Evolutionary conservation across 1,140 invertebrate species (phyloP), one percentile per base, ranked within the genome.

Genomic region (Lasaia peninsularis): DNA sequence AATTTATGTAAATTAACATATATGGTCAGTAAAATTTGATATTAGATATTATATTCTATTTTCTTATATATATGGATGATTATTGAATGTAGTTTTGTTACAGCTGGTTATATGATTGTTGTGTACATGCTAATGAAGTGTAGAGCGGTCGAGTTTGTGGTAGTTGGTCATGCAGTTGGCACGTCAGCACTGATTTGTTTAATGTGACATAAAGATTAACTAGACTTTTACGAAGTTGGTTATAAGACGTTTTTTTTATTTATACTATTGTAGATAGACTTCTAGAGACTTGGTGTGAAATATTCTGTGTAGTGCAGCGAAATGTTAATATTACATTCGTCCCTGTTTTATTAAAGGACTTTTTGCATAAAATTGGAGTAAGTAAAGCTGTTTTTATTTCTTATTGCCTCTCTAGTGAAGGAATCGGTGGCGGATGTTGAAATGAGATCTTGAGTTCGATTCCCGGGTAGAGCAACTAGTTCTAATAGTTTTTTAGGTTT

Each of bases 141-240:
- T 78, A 80, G 78, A 79, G 74, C 67, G 78, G 71, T 69, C 71
- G 85, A 88, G 85, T 88, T 85, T 81, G 82, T 75, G 77, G 77
- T 84, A 80, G 82, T 82, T 79, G 75, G 68, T 85, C 85, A 80
- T 75, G 71, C 80, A 75, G 82, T 75, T 73, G 82, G 76, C 78
- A 83, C 82, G 85, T 80, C 71, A 78, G 62, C 71, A 73, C 75
- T 75, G 71, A 84, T 81, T 82, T 78, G 75, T 85, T 71, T 74
- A 74, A 73, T 78, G 74, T 76, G 72, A 84, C 68, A 78, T 68
- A 75, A 65, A 72, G 53, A 67, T 48, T 58, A 65, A 60, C 54
- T 61, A 56, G 44, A 16, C 3, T 21, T 48, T 21, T 48, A 20
- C 40, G 40, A 48, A n/a, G 18, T 48, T 20, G 18, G 37, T 48